Evolutionary conservation across 2,113 vertebrate genomes (phyloP).

Genomic region (Mesocricetus auratus): DNA sequence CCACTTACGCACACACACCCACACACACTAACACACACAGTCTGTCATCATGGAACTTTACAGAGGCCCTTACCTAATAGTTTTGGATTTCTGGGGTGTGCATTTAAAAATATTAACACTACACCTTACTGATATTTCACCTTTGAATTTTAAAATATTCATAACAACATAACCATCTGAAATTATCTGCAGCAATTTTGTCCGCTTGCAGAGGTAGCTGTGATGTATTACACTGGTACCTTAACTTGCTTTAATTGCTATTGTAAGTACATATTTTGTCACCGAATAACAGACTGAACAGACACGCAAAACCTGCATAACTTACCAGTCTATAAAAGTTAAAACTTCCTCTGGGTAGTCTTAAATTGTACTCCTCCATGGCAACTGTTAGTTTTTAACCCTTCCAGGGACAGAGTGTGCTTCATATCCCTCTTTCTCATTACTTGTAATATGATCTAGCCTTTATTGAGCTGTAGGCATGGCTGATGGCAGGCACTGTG

Average conservation of each 20-base stretch:
- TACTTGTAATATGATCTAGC: conserved; percentile 15
- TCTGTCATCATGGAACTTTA: conserved; percentile 55
- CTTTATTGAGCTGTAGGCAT: neutral
- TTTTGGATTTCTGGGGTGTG: conserved; percentile 56
- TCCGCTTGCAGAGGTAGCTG: neutral
- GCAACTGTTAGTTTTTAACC: neutral
- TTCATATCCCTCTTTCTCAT: neutral
- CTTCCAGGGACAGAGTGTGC: neutral
- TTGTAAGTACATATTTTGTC: conserved; percentile 14
- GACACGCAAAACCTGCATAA: neutral
- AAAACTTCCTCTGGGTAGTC: neutral
- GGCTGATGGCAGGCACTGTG: neutral
- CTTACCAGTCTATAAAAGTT: conserved; percentile 48
- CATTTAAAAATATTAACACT: conserved; percentile 67
- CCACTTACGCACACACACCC: neutral
- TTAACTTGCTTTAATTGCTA: conserved; percentile 57
- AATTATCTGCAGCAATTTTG: neutral
- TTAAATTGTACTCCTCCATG: neutral
- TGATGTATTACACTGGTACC: neutral
- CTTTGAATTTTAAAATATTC: conserved; percentile 40
- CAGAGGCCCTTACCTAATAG: neutral
- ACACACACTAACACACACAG: neutral
- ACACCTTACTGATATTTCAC: neutral
- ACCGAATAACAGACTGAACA: neutral
- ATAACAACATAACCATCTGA: neutral